Evolutionary conservation across 2,888 invertebrate species (phyloP), one percentile per base, ranked within the genome.

Genomic region (Folsomia manolachei): DNA sequence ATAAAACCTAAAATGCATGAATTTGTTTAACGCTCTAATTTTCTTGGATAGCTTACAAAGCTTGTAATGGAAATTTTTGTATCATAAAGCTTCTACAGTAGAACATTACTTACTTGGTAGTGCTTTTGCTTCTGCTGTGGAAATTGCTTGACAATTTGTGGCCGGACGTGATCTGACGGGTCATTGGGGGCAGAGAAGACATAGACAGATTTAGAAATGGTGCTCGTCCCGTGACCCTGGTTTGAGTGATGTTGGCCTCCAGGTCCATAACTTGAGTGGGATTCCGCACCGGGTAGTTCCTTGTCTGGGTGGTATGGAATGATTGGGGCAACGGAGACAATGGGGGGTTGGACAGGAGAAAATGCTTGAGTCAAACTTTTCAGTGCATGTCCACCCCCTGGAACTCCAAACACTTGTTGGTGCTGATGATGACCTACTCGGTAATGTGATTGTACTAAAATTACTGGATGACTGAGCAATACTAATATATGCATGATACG

Each of bases 121-220:
- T 66, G 66, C 24, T 66, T 66, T 19, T 27, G 51, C n/a, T 66
- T 66, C 27, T 39, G 51, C n/a, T 21, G 23, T 2, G 66, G 66
- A 27, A 66, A 66, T 4, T 7, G 4, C 66, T 52, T 66, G 23
- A 52, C 23, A 14, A 66, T 24, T 51, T 66, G 51, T 21, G 66
- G 66, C 1, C 21, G 66, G 21, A 52, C 23, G 66, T 52, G 27
- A 14, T 66, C 66, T 1, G 21, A 39, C 7, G 66, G 66, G 9
- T 66, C 66, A 19, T 24, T 39, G 23, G 66, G 66, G 52, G 66
- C 66, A 1, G 66, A 66, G 66, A 51, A 66, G 23, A 66, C 52
- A n/a, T 66, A 66, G 23, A 66, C 66, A 11, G 66, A 66, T 66
- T 66, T 66, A 11, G 66, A 66, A 2, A 66, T 52, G 4, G 39